Evolutionary conservation across 2,113 vertebrate genomes (phyloP).

Genomic region (Chaetodon trifascialis): DNA sequence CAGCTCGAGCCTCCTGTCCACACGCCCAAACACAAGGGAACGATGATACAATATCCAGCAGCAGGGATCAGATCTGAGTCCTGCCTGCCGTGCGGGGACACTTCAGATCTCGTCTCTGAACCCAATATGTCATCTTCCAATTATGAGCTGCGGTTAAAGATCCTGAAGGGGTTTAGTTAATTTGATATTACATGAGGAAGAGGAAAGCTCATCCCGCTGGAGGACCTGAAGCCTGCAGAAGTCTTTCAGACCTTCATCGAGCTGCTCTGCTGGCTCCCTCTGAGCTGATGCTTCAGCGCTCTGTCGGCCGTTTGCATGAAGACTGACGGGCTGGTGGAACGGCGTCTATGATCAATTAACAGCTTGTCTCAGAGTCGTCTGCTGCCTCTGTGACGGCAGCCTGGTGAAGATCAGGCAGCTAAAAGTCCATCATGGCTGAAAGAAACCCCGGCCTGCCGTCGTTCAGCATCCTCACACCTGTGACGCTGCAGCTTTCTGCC

Average conservation of each 20-base stretch:
- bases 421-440: no score
- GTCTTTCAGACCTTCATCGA: neutral
- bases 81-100: neutral
- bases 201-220: neutral
- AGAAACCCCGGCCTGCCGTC: no score
- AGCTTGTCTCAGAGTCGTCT: no score
- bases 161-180: neutral
- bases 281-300: neutral
- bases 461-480: neutral
- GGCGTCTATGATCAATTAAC: no score
- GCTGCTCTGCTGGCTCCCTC: neutral
- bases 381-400: no score
- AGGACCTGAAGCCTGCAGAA: neutral
- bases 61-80: neutral
- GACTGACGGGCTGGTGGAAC: neutral
- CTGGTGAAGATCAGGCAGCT: no score
- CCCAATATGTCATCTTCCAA: slow-evolving; percentile 13
- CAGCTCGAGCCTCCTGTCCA: no score
- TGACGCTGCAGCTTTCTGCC: neutral
- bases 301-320: neutral
- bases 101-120: neutral
- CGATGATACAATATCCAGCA: neutral
- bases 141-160: neutral
- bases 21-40: no score
- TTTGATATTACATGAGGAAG: neutral